phyloP scores from a whole-genome alignment of 2,888 invertebrate genomes.

The Pimpla rufipes region DNA sequence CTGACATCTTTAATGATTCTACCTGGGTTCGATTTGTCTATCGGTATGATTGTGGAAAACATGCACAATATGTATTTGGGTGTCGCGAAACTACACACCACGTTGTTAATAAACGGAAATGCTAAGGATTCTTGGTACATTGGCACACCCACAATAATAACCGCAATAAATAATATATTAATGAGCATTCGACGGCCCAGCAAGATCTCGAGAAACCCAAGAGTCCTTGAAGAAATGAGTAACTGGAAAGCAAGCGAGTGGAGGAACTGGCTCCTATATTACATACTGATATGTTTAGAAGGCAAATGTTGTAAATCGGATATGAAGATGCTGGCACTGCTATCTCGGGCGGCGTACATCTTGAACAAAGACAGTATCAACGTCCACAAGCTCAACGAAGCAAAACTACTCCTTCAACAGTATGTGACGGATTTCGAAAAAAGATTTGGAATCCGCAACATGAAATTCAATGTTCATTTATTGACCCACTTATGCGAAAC shows the following conservation, averaged over 20 bases:
- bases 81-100: constrained; percentile 37
- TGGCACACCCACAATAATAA: constrained; percentile 35
- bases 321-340: constrained; percentile 39
- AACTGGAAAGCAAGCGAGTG: constrained; percentile 62
- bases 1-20: constrained; percentile 3
- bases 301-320: constrained; percentile 5
- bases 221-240: constrained; percentile 4
- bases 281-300: constrained; percentile 43
- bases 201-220: constrained; percentile 16
- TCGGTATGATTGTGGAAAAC: constrained; percentile 42
- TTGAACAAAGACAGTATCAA: constrained; percentile 39
- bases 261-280: constrained; percentile 50
- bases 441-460: constrained; percentile 45
- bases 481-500: constrained; percentile 40
- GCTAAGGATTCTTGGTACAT: constrained; percentile 12
- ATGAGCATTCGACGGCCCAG: too few relatives aligned
- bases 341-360: constrained; percentile 41
- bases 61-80: constrained; percentile 50
- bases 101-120: not conserved
- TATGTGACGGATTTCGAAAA: constrained; percentile 44
- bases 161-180: constrained; percentile 6
- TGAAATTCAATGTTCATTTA: constrained; percentile 62
- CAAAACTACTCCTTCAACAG: constrained; percentile 21
- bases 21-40: constrained; percentile 27
- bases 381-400: not conserved